Evolutionary conservation across 2,113 vertebrate species (phyloP).

Genomic region (Dolichotis patagonum): DNA sequence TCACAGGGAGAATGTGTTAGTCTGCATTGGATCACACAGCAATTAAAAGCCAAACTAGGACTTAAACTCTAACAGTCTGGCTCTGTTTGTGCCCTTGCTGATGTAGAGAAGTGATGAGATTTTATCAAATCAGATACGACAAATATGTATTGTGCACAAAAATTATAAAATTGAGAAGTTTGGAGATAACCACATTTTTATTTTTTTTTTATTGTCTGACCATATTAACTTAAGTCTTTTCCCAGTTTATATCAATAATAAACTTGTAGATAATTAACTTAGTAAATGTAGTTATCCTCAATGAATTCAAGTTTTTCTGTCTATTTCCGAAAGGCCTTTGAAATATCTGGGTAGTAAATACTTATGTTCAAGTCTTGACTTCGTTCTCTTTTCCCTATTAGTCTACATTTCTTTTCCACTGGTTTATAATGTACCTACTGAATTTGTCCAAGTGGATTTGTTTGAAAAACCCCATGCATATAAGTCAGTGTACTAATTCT

Average conservation of each 20-base stretch:
- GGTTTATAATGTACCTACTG: background rate
- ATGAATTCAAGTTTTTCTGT: background rate
- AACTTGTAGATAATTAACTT: background rate
- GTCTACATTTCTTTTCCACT: background rate
- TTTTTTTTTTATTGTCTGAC: background rate
- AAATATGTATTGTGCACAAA: background rate
- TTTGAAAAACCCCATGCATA: background rate
- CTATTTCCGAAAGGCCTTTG: background rate
- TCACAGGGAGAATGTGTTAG: background rate
- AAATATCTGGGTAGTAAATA: background rate
- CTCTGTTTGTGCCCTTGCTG: background rate
- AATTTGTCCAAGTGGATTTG: background rate
- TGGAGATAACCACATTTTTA: background rate
- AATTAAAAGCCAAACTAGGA: background rate
- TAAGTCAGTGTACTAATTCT: background rate
- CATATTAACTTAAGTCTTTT: background rate
- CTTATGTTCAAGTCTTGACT: fast-evolving
- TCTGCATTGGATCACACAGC: background rate
- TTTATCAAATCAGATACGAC: background rate
- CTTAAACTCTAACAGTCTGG: background rate
- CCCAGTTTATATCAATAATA: background rate
- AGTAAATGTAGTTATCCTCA: background rate
- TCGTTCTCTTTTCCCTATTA: background rate
- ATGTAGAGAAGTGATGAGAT: background rate
- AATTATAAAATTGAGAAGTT: background rate